Evolutionary conservation across 2,113 vertebrate species (phyloP).

Genomic region (Planiliza haematocheilus): DNA sequence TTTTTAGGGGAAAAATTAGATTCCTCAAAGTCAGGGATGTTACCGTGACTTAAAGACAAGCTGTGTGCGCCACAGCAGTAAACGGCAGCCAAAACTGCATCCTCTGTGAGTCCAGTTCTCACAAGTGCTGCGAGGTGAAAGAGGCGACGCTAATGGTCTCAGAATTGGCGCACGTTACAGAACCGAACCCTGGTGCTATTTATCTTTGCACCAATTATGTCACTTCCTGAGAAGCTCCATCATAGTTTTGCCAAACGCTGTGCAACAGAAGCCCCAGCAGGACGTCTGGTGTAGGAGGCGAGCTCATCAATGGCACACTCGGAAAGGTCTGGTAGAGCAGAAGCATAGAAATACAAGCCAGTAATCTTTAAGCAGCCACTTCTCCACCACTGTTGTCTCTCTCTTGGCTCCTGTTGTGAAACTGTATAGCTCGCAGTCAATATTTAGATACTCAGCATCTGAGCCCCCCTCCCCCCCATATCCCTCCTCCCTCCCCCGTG

Average conservation of each 20-base stretch:
- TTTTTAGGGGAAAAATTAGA: slow-evolving; percentile 18
- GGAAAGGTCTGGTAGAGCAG: slow-evolving; percentile 16
- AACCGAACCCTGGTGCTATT: slow-evolving; percentile 45
- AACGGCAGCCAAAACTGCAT: slow-evolving; percentile 45
- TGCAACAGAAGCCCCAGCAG: slow-evolving; percentile 25
- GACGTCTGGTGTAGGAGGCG: slow-evolving; percentile 11
- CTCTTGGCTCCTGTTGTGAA: slow-evolving; percentile 19
- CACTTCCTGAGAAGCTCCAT: slow-evolving; percentile 60
- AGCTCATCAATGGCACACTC: slow-evolving; percentile 41
- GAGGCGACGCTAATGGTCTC: slow-evolving; percentile 24
- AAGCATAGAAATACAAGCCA: slow-evolving; percentile 31
- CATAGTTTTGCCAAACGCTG: slow-evolving; percentile 24
- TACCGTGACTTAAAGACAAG: neutral
- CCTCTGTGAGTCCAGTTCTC: slow-evolving; percentile 25
- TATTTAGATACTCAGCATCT: slow-evolving; percentile 45
- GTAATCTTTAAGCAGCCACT: neutral
- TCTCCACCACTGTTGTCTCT: neutral
- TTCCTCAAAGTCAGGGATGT: neutral
- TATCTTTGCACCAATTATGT: slow-evolving; percentile 60
- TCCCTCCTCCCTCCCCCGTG: slow-evolving; percentile 30
- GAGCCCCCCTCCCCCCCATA: slow-evolving; percentile 24
- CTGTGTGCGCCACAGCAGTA: slow-evolving; percentile 12
- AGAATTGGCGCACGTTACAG: slow-evolving; percentile 36
- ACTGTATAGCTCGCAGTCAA: slow-evolving; percentile 35
- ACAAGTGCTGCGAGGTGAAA: slow-evolving; percentile 28